Evolutionary conservation across 30 jellyfish, hydroid and myxozoan genomes (phyloP), one percentile per base, ranked within the genome.

Genomic region (Aurelia sp.): DNA sequence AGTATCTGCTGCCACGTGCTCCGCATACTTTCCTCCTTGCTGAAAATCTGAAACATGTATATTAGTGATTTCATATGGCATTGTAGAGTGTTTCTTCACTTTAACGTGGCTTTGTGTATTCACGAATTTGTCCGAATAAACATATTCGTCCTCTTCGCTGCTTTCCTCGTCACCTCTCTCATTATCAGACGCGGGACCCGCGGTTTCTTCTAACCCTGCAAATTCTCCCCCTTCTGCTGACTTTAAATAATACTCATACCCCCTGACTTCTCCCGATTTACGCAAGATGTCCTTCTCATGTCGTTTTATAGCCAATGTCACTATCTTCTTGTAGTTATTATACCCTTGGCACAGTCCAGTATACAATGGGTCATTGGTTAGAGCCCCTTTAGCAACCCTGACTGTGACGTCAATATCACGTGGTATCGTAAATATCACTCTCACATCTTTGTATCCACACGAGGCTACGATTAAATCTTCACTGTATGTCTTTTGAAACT

Each of bases 391-490:
- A 20, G 98, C 98, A 35, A 88, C 92, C 69, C 82, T 92, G 13
- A 92, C 92, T 27, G 97, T 92, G 24, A 92, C 88, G 53, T 82
- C 92, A 47, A 92, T 85, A 71, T 85, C 58, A 18, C 27, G 76
- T 18, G 98, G 98, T 13, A 92, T 81, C 75, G 91, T 86, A 71
- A 92, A 92, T 22, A 92, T 90, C 19, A 92, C 98, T 18, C 94
- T 92, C 2, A 70, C 81, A 63, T 76, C 53, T 8, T 65, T 64
- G 33, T 72, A 92, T 16, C 98, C 98, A 64, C 97, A 82, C 8
- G 97, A 87, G 5, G 98, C 98, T 50, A 92, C 74, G 24, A 92
- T 66, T 10, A 92, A 57, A 9, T 88, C 71, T 61, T 87, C 97
- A 16, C 80, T 90, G 50, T 92, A 87, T 11, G 72, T 63, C 11